Conservation (phyloP, 2,797 vertebrate genomes). For the Poeciliopsis turneri region DNA sequence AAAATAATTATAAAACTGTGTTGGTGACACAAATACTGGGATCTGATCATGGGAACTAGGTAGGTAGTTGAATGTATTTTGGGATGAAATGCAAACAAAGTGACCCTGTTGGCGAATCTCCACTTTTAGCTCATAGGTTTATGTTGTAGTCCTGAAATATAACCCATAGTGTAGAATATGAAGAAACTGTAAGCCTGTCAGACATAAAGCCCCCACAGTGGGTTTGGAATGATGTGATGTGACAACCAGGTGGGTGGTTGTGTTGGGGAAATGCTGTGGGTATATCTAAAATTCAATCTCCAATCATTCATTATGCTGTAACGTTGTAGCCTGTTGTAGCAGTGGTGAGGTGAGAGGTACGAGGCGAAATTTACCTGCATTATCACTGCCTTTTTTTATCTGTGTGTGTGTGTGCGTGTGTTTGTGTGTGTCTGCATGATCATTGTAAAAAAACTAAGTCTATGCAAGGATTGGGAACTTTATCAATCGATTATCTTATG, state of each 20-base stretch:
- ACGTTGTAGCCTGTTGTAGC: conserved; percentile 43
- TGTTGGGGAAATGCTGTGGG: conserved; percentile 20
- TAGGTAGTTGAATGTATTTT: conserved; percentile 21
- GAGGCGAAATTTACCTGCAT: conserved; percentile 16
- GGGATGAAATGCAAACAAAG: conserved; percentile 29
- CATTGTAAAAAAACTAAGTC: conserved; percentile 9
- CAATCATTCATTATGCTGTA: conserved; percentile 58
- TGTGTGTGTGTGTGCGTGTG: too few species aligned
- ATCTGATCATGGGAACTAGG: conserved; percentile 29
- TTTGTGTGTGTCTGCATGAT: background rate
- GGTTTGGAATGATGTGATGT: conserved; percentile 60
- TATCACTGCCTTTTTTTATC: conserved; percentile 13
- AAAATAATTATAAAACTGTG: conserved; percentile 23
- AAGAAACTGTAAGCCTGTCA: conserved; percentile 40
- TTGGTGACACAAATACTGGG: conserved; percentile 15
- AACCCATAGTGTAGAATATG: conserved; percentile 54
- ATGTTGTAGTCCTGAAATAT: conserved; percentile 45
- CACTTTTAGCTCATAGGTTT: conserved; percentile 27
- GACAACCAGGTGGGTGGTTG: conserved; percentile 24
- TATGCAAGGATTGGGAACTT: background rate
- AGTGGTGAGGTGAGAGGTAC: conserved; percentile 34
- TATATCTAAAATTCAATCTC: conserved; percentile 55
- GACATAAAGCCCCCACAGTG: conserved; percentile 40
- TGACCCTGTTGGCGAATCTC: conserved; percentile 27
- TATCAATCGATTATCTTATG: background rate